These are phyloP conservation scores for Trinorchestia longiramus DNA, from an alignment of 1,140 invertebrate species.

Conservation along the genomic window DNA sequence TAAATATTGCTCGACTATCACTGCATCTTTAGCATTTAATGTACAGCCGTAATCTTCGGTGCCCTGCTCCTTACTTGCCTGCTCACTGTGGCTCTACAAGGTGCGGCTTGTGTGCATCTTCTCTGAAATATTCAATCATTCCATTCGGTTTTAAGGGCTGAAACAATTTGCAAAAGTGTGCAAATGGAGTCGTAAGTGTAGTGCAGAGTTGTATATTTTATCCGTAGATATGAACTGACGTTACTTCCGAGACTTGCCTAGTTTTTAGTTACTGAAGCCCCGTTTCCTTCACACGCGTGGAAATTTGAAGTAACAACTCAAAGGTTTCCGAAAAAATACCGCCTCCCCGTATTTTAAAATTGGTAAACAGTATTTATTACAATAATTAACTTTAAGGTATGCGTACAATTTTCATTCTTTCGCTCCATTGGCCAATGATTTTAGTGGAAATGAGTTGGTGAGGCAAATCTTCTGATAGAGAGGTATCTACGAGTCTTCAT, in stretches of 20 bases:
- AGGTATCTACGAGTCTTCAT: neutral
- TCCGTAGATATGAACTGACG: too few relatives aligned
- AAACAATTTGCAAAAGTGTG: neutral
- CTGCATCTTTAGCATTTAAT: neutral
- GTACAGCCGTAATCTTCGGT: too few relatives aligned
- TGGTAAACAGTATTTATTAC: neutral
- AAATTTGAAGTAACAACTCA: neutral
- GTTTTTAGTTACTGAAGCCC: too few relatives aligned
- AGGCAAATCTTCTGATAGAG: neutral
- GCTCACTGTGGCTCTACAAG: too few relatives aligned
- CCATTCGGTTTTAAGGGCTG: neutral
- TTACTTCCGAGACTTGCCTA: too few relatives aligned
- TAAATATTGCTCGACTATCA: neutral
- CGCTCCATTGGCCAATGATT: neutral
- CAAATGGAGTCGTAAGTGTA: neutral
- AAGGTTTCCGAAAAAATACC: neutral
- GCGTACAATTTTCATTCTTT: neutral
- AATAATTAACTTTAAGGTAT: neutral
- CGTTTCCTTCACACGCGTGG: too few relatives aligned
- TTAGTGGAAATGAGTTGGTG: neutral
- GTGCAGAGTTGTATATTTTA: neutral
- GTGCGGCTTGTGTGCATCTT: too few relatives aligned
- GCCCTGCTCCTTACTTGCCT: too few relatives aligned
- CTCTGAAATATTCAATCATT: too few relatives aligned
- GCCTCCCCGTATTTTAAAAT: neutral